Percentiles rank a stretch among this genome's conserved stretches.
These are phyloP conservation scores for Melanotaenia trifasciata DNA, from an alignment of 2,797 vertebrate species.

Conservation along the genomic window DNA sequence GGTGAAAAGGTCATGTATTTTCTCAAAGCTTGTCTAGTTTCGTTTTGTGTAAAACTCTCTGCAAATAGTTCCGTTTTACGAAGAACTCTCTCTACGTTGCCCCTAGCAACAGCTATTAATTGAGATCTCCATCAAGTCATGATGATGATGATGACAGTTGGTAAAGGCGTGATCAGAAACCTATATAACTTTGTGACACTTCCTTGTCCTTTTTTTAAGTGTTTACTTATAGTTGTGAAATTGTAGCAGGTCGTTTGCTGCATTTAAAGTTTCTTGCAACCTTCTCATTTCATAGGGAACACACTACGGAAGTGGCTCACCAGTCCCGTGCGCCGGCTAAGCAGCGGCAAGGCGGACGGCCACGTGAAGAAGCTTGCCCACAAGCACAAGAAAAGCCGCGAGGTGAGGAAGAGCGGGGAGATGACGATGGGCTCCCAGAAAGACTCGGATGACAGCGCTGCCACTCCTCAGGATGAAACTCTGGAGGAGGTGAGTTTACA, in stretches of 20 bases:
- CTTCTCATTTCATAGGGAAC: constrained; percentile 80
- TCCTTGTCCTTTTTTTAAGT: too few species aligned
- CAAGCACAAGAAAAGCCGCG: constrained; percentile 97
- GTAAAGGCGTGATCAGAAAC: too few species aligned
- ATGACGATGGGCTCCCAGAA: constrained; percentile 89
- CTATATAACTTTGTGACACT: too few species aligned
- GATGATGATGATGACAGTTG: too few species aligned
- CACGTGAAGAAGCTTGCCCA: constrained; percentile 97
- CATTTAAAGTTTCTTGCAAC: neutral
- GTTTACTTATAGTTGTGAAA: neutral
- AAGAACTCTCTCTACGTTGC: too few species aligned
- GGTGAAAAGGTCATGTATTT: too few species aligned
- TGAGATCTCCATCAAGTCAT: too few species aligned
- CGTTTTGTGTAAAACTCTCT: too few species aligned
- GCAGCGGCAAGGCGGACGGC: constrained; percentile 96
- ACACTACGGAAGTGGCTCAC: constrained; percentile 98
- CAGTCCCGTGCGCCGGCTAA: constrained; percentile 95
- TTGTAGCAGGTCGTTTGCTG: neutral
- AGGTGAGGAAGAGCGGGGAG: constrained; percentile 93
- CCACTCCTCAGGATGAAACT: constrained; percentile 96
- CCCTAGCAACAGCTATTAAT: too few species aligned
- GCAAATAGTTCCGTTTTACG: too few species aligned
- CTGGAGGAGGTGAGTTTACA: constrained; percentile 90
- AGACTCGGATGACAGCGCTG: constrained; percentile 96
- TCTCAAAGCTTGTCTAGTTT: too few species aligned